Evolutionary conservation across 2,888 invertebrate species (phyloP).

Genomic region (Chloromyia formosa): DNA sequence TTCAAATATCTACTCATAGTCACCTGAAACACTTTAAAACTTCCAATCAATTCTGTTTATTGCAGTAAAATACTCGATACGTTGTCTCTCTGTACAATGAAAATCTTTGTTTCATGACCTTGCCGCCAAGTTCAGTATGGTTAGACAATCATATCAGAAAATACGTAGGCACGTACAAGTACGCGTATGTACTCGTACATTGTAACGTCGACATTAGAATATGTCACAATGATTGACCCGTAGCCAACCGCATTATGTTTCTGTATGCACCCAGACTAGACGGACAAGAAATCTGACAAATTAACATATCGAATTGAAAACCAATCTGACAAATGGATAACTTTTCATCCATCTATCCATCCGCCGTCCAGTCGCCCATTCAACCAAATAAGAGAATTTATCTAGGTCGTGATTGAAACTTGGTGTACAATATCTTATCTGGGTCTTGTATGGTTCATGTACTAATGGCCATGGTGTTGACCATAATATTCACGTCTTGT

Average conservation of each 20-base stretch:
- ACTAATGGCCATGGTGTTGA: background rate
- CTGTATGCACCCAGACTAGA: background rate
- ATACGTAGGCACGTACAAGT: slow-evolving; percentile 2
- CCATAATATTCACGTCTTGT: background rate
- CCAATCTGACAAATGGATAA: slow-evolving; percentile 43
- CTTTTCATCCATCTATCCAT: slow-evolving; percentile 31
- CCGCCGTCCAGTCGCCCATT: background rate
- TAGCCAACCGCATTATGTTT: background rate
- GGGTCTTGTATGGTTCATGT: background rate
- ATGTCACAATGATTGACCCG: slow-evolving; percentile 3
- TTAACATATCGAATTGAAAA: slow-evolving; percentile 39
- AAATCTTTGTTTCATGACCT: background rate
- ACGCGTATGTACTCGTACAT: no score
- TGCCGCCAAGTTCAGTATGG: slow-evolving; percentile 23
- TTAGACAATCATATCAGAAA: background rate
- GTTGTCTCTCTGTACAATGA: no score
- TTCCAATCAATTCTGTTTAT: no score
- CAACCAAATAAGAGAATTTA: background rate
- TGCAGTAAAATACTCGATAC: no score
- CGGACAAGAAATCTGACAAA: slow-evolving; percentile 36
- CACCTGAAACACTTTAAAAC: no score
- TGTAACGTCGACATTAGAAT: slow-evolving; percentile 4
- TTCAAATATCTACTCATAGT: no score
- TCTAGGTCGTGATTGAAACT: slow-evolving; percentile 3
- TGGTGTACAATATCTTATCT: background rate